These are phyloP conservation scores for Lathronympha strigana DNA, from an alignment of 2,888 invertebrate genomes.

Conservation along the genomic window DNA sequence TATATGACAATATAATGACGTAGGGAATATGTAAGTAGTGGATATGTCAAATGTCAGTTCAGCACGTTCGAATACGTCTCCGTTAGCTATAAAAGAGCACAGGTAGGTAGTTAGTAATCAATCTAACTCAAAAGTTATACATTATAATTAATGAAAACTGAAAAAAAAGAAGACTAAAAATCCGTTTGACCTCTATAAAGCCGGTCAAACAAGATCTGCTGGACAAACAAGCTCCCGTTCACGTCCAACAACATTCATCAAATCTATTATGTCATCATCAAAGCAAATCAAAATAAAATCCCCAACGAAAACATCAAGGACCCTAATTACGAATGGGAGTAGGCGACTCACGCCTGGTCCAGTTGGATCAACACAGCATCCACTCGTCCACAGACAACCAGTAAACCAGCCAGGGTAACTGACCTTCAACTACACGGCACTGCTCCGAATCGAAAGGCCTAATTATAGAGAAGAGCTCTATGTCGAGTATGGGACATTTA, in stretches of 20 bases:
- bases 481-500: not conserved
- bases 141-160: too few species aligned
- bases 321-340: conserved; percentile 62
- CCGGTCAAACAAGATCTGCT: not conserved
- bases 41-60: too few species aligned
- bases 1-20: too few species aligned
- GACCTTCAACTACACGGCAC: not conserved
- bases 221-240: conserved; percentile 8
- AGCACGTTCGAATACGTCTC: too few species aligned
- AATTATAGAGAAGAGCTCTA: not conserved
- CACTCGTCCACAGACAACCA: conserved; percentile 42
- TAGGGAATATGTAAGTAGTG: too few species aligned
- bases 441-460: not conserved
- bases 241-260: conserved; percentile 4
- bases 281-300: conserved; percentile 41
- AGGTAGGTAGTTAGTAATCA: too few species aligned
- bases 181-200: not conserved
- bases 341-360: conserved; percentile 67
- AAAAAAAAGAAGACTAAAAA: too few species aligned
- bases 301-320: conserved; percentile 48
- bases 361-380: conserved; percentile 82
- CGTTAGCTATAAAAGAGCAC: too few species aligned
- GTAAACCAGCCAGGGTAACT: not conserved
- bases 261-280: conserved; percentile 23
- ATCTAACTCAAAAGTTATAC: too few species aligned